Percentiles rank a stretch among this genome's conserved stretches.
phyloP scores from a whole-genome alignment of 2,797 vertebrate genomes.

The Sorex maritimensis region DNA sequence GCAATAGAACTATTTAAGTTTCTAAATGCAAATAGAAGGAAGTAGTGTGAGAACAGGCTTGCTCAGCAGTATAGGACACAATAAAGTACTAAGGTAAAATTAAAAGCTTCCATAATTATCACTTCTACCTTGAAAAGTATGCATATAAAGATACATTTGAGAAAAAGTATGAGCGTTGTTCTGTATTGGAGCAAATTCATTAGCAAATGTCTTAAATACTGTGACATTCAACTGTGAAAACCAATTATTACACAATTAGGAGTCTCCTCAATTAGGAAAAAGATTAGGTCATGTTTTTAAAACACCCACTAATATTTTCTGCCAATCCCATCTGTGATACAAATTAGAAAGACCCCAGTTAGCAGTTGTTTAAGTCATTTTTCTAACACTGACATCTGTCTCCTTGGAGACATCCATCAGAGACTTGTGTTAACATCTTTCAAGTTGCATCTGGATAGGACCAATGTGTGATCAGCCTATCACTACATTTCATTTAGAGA shows the following conservation, averaged over 20 bases:
- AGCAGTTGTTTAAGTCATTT: constrained; percentile 84
- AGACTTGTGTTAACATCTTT: constrained; percentile 83
- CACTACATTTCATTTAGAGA: constrained; percentile 82
- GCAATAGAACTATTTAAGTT: not conserved
- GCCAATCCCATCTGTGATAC: constrained; percentile 81
- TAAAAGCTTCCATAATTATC: not conserved
- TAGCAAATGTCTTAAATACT: constrained; percentile 78
- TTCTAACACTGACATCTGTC: constrained; percentile 80
- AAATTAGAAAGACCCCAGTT: constrained; percentile 83
- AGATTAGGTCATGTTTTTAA: constrained; percentile 82
- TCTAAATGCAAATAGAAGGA: constrained; percentile 5
- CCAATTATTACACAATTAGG: constrained; percentile 84
- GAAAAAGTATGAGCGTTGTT: constrained; percentile 43
- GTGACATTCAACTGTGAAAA: constrained; percentile 82
- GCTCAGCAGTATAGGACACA: not conserved
- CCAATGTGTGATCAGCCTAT: constrained; percentile 82
- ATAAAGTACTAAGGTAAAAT: constrained; percentile 26
- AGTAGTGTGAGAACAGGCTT: not conserved
- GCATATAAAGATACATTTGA: not conserved
- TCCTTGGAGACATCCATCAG: constrained; percentile 85
- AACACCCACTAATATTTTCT: constrained; percentile 84
- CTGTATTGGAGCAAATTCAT: constrained; percentile 59
- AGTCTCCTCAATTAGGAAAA: constrained; percentile 78
- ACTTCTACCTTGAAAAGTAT: constrained; percentile 12
- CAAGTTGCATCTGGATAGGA: constrained; percentile 83